Conservation (phyloP, 2,797 vertebrate genomes). For the Tokudaia tokunoshimensis region DNA sequence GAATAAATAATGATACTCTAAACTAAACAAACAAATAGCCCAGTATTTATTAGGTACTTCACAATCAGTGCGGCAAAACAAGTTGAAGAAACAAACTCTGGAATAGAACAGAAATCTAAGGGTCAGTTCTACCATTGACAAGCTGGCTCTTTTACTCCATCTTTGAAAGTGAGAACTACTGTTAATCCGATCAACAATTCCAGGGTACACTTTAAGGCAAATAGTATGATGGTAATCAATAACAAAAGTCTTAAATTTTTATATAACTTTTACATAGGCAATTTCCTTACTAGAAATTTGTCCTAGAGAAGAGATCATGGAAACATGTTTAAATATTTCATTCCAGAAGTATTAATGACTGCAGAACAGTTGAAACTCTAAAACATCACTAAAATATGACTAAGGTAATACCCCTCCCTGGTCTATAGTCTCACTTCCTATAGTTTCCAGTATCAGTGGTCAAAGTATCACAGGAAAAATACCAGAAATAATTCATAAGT, state of each 20-base stretch:
- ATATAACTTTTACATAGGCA: conserved; percentile 41
- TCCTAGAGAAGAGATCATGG: conserved; percentile 15
- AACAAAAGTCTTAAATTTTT: conserved; percentile 7
- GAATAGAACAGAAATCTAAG: conserved; percentile 30
- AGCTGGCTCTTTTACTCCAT: conserved; percentile 12
- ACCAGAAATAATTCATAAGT: neutral
- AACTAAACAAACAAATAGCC: neutral
- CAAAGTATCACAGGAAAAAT: neutral
- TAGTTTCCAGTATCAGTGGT: neutral
- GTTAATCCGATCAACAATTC: neutral
- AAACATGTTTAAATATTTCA: neutral
- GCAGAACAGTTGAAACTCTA: neutral
- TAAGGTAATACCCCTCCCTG: neutral
- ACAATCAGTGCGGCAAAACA: neutral
- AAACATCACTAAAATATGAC: neutral
- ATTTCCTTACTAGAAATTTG: conserved; percentile 32
- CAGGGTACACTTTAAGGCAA: neutral
- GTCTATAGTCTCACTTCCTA: neutral
- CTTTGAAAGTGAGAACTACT: conserved; percentile 2
- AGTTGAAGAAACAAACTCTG: neutral
- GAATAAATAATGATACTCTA: neutral
- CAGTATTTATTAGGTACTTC: neutral
- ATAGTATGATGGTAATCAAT: neutral
- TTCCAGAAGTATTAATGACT: neutral
- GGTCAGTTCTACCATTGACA: neutral